These are phyloP conservation scores for Lithodes maja DNA, from an alignment of 2,888 invertebrate species.

Conservation along the genomic window DNA sequence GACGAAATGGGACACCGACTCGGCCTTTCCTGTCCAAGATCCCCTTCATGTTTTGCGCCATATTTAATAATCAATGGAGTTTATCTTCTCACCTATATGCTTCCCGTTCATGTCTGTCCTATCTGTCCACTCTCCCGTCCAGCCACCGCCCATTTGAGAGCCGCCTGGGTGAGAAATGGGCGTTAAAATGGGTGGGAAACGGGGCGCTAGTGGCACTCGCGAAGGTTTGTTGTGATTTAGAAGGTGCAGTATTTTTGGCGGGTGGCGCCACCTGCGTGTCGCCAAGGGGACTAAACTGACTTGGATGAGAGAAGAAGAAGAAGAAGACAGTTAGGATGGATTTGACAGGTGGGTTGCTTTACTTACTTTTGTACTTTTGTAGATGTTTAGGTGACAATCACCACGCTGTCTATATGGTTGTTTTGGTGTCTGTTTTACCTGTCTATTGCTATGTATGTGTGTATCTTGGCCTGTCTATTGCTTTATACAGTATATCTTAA, in stretches of 20 bases:
- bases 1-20: background rate
- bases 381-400: too few relatives aligned
- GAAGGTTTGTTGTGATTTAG: constrained; percentile 44
- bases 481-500: too few relatives aligned
- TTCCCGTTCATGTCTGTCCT: background rate
- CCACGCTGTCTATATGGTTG: too few relatives aligned
- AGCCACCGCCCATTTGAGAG: background rate
- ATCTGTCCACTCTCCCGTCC: background rate
- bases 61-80: background rate
- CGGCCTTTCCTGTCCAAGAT: background rate
- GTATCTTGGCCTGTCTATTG: too few relatives aligned
- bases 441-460: too few relatives aligned
- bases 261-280: background rate
- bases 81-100: background rate
- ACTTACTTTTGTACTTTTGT: too few relatives aligned
- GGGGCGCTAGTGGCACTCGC: background rate
- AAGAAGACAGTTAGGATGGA: too few relatives aligned
- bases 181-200: background rate
- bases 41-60: background rate
- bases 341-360: too few relatives aligned
- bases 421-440: too few relatives aligned
- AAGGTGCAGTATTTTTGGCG: constrained; percentile 13
- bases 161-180: background rate
- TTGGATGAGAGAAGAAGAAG: too few relatives aligned
- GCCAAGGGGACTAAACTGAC: background rate